Conservation (phyloP, 2,888 invertebrate genomes). For the Phoronis australis region DNA sequence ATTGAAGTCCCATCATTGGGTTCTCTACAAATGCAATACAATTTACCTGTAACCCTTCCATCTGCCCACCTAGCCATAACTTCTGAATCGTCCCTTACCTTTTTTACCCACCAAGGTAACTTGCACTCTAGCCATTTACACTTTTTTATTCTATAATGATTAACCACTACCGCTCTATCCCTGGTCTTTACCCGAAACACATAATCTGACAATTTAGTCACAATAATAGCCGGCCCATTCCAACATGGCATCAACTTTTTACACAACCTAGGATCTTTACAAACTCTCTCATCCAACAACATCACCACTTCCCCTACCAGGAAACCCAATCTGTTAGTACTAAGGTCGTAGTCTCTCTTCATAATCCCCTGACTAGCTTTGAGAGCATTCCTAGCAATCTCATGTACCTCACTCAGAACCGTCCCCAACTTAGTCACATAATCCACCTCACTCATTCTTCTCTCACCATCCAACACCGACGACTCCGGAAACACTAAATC, state of each 20-base stretch:
- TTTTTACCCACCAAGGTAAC: no score
- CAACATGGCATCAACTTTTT: conserved; percentile 9
- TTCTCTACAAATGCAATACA: no score
- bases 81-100: no score
- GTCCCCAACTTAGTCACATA: conserved; percentile 3
- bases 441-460: not conserved
- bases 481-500: conserved; percentile 2
- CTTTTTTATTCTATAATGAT: no score
- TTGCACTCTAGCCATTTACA: no score
- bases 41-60: no score
- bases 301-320: conserved; percentile 10
- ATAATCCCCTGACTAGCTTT: conserved; percentile 1
- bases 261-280: conserved; percentile 9
- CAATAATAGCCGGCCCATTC: conserved; percentile 14
- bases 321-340: conserved; percentile 2
- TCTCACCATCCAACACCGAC: no score
- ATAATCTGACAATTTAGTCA: conserved; percentile 7
- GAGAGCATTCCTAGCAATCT: conserved; percentile 6
- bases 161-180: no score
- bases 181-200: conserved; percentile 5
- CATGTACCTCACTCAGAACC: conserved; percentile 7
- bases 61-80: no score
- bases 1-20: no score
- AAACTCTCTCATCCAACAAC: no score
- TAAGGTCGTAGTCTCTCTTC: conserved; percentile 13